Conservation (phyloP, 2,888 invertebrate genomes). For the Pachliopta kotzebuea region DNA sequence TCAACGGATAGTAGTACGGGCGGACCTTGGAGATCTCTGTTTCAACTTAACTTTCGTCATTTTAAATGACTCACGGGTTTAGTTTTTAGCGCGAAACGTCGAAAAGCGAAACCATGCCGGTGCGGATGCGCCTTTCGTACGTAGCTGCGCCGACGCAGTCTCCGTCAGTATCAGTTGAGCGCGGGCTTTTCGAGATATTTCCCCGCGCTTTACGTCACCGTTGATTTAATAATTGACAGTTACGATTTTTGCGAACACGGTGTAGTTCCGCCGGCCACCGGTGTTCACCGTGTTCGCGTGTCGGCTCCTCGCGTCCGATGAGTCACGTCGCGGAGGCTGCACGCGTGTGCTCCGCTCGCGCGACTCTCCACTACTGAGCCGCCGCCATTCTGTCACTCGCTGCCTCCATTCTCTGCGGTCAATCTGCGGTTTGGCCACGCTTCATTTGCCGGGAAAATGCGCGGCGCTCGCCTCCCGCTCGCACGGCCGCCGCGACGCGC, state of each 20-base stretch:
- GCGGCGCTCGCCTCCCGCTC: conserved; percentile 57
- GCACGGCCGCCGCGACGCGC: conserved; percentile 34
- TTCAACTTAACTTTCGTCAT: conserved; percentile 80
- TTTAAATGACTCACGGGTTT: conserved; percentile 69
- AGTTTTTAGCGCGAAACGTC: conserved; percentile 27
- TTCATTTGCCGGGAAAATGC: conserved; percentile 81
- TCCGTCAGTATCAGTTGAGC: conserved; percentile 69
- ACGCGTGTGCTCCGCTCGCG: conserved; percentile 66
- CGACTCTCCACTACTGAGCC: conserved; percentile 72
- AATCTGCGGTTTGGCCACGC: conserved; percentile 81
- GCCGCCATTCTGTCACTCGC: conserved; percentile 80
- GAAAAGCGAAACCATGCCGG: conserved; percentile 30
- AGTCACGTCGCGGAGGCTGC: conserved; percentile 45
- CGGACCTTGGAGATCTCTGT: conserved; percentile 53
- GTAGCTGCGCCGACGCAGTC: conserved; percentile 40
- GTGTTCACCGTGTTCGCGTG: conserved; percentile 45
- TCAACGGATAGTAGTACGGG: conserved; percentile 46
- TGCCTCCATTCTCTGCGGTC: conserved; percentile 81
- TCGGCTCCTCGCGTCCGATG: conserved; percentile 32
- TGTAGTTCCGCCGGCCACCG: conserved; percentile 47
- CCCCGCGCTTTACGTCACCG: conserved; percentile 52
- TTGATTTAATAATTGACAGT: conserved; percentile 38
- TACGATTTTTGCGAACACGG: conserved; percentile 39
- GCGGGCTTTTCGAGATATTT: conserved; percentile 47
- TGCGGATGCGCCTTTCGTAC: conserved; percentile 30